Percentiles rank a stretch among this genome's conserved stretches.
Evolutionary conservation across 92 coral and sea anemone species (phyloP).

Genomic region (Zoanthus sansibaricus): DNA sequence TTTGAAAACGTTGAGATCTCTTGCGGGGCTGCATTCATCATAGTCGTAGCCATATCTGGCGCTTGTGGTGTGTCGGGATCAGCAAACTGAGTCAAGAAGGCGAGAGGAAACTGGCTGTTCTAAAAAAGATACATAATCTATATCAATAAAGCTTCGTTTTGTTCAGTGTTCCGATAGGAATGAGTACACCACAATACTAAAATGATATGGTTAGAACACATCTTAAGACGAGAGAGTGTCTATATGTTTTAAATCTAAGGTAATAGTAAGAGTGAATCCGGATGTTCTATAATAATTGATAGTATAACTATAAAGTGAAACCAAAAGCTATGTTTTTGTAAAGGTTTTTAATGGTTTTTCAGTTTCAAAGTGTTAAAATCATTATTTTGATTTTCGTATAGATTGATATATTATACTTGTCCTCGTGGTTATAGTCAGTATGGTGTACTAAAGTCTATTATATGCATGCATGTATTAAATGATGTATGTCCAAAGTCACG

Average conservation of each 20-base stretch:
- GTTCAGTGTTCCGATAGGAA: neutral
- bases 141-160: neutral
- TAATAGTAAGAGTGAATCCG: no score
- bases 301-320: neutral
- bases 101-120: slow-evolving; percentile 1
- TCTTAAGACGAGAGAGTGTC: no score
- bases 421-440: neutral
- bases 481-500: neutral
- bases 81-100: neutral
- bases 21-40: neutral
- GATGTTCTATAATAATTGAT: no score
- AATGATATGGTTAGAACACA: neutral
- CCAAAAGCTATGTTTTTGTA: neutral
- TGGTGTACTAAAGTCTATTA: neutral
- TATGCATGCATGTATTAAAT: no score
- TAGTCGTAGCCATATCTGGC: neutral
- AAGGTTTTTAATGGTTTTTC: neutral
- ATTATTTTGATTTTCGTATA: neutral
- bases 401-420: neutral
- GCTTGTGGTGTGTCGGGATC: neutral
- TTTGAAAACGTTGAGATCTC: neutral
- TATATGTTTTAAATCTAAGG: no score
- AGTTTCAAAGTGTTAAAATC: neutral
- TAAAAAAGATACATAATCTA: neutral
- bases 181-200: neutral